phyloP scores from a whole-genome alignment of 2,797 vertebrate species.

The Clarias platycephalus region DNA sequence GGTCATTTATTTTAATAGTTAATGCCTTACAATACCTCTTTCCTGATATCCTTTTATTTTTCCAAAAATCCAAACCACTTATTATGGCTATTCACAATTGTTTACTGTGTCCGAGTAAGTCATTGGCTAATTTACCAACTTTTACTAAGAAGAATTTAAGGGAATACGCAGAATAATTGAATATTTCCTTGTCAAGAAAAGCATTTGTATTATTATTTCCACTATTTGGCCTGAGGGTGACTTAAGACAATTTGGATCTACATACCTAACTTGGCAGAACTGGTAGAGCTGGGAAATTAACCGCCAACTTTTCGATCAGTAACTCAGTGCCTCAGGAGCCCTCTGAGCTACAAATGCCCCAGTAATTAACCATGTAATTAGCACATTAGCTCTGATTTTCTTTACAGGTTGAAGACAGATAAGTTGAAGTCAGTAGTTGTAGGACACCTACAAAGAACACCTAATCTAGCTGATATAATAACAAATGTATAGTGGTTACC shows the following conservation, averaged over 20 bases:
- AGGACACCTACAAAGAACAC: background rate
- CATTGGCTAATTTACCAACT: conserved; percentile 3
- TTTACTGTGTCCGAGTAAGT: conserved; percentile 1
- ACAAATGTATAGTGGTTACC: background rate
- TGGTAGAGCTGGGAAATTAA: too few species aligned
- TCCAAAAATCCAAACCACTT: conserved; percentile 1
- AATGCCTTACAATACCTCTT: conserved; percentile 3
- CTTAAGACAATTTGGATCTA: background rate
- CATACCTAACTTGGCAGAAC: background rate
- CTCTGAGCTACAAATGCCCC: too few species aligned
- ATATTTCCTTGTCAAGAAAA: conserved; percentile 8
- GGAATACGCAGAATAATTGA: conserved; percentile 14
- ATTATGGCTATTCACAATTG: conserved; percentile 16
- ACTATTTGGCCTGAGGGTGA: background rate
- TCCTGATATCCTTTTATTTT: conserved; percentile 7
- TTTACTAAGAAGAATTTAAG: too few species aligned
- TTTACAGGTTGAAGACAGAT: background rate
- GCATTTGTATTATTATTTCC: conserved; percentile 19
- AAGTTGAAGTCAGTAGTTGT: background rate
- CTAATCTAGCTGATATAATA: background rate
- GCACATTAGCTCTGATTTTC: background rate
- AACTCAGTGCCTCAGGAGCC: too few species aligned
- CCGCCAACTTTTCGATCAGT: too few species aligned
- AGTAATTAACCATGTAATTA: background rate
- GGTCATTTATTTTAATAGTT: background rate